Evolutionary conservation across 2,113 vertebrate species (phyloP).

Genomic region (Leptocoma aspasia): DNA sequence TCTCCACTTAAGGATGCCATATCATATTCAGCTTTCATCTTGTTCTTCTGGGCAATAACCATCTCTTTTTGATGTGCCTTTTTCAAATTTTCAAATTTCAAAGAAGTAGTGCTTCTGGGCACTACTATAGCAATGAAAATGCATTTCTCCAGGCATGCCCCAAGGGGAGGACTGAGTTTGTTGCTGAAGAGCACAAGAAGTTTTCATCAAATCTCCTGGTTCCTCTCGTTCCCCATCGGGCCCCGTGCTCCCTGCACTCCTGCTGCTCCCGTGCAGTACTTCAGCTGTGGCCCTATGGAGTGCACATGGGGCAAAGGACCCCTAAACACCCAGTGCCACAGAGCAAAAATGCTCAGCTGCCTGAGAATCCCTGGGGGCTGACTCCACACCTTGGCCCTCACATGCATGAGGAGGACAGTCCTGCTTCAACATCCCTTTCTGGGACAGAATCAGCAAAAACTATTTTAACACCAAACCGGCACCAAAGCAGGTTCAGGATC

Average conservation of each 20-base stretch:
- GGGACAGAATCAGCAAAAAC: not conserved
- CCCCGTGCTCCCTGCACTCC: accelerated
- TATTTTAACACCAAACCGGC: not conserved
- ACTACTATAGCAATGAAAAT: not conserved
- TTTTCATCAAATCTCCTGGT: not conserved
- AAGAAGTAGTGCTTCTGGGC: not conserved
- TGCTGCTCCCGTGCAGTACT: not conserved
- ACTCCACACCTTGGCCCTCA: not conserved
- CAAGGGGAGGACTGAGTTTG: not conserved
- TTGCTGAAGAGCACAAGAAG: not conserved
- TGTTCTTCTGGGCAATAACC: not conserved
- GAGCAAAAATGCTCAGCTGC: not conserved
- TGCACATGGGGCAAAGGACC: not conserved
- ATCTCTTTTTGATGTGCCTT: not conserved
- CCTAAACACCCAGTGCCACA: not conserved
- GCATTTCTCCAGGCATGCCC: not conserved
- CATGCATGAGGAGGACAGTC: not conserved
- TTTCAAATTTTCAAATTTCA: not conserved
- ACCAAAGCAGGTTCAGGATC: not conserved
- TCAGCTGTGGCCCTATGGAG: accelerated
- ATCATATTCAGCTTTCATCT: not conserved
- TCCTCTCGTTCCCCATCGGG: accelerated
- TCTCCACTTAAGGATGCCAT: not conserved
- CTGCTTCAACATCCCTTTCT: not conserved
- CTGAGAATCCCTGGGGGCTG: not conserved